Percentiles rank a stretch among this genome's conserved stretches.
Conservation (phyloP, 1,140 invertebrate genomes). For the Apis mellifera region Amel_HAv3.1 CM009937.2:3288001-3288500, state of each 20-base stretch:
- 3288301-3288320: too few species aligned
- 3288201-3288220: not conserved
- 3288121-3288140: not conserved
- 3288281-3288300: too few species aligned
- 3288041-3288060: constrained; percentile 30
- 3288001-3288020: constrained; percentile 32
- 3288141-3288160: not conserved
- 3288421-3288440: not conserved
- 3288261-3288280: too few species aligned
- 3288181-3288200: not conserved
- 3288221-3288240: not conserved
- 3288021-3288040: constrained; percentile 22
- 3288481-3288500: constrained; percentile 11
- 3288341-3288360: not conserved
- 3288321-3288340: too few species aligned
- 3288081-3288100: not conserved
- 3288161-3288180: not conserved
- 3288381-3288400: not conserved
- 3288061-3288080: constrained; percentile 16
- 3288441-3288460: not conserved
- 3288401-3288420: not conserved
- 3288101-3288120: not conserved
- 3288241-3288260: too few species aligned
- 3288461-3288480: constrained; percentile 3
- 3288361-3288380: not conserved